Base-by-base conservation (phyloP, 2,888 invertebrate species). In the Schizotus pectinicornis region DNA sequence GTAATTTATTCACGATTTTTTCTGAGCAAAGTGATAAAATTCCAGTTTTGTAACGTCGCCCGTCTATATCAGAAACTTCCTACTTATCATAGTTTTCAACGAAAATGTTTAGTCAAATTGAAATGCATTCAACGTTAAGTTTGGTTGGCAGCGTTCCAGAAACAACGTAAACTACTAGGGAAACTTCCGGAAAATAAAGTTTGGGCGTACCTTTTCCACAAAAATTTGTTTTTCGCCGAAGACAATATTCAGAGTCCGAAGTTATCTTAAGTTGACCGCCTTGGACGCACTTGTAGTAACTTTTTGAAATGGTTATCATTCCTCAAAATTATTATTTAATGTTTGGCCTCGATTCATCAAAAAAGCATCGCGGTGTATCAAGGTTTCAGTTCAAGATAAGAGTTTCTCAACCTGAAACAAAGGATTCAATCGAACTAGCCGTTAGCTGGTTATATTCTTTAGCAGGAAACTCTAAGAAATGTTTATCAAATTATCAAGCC, bases 41-140 rank as follows among this genome's bases (percentile, higher is more conserved):
- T 35, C 31, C 35, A 13, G 39, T 30, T 30, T 35, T 36, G 33
- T 34, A 9, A 43, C 42, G 45, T 43, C 33, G 32, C 47, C 12
- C 12, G 54, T 54, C 54, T 39, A 30, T 8, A 11, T n/a, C 54
- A 54, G 47, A 31, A 38, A 38, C 41, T 41, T 22, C 1, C 32
- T 47, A 54, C 47, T 41, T 47, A 47, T 54, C 54, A 47, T 32
- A 34, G 14, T 11, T 33, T 51, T 32, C 13, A 11, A 32, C 11
- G 12, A 34, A 47, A 54, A 54, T 54, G 39, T 47, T 45, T 47
- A 42, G 11, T 33, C 33, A 54, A 46, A 54, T 41, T 54, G 47
- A 39, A 47, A 47, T 47, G 54, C 54, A 54, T 47, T 54, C 34
- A 39, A 54, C 38, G 54, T 47, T 39, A 53, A 54, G 33, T 13